Evolutionary conservation across 2,113 vertebrate genomes (phyloP), one percentile per base, ranked within the genome.

Genomic region (Chelonoidis abingdonii): DNA sequence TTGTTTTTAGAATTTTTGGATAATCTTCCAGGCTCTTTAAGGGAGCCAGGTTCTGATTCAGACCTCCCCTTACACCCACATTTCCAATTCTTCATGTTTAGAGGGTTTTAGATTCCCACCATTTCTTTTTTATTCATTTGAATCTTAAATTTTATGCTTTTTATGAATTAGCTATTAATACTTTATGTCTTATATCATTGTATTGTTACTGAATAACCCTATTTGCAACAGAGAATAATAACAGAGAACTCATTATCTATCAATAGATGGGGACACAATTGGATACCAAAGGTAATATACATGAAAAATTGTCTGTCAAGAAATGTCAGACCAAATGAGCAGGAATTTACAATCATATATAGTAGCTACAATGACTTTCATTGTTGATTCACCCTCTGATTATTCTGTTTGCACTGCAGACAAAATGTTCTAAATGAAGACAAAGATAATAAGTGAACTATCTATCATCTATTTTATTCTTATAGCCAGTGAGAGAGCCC

Each of bases 181-280:
- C 93, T 97, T 96, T 94, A 96, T 96, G 93, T 93, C 89, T 96
- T 92, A 82, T 94, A 94, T 93, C 93, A 95, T 76, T 19, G 12
- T 86, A 90, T 87, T 91, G 80, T 93, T 92, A 95, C 62, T 7
- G 31, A 94, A 93, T 94, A 97, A 84, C 85, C 47, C 49, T 80
- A 84, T 54, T 79, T 91, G 86, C 72, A 81, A 47, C 50, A 88
- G 31, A 79, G 24, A 76, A 97, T 87, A 90, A 87, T 93, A 97
- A 91, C 31, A 87, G 84, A 88, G 95, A 93, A 88, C 44, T 52
- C 89, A 86, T 87, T 49, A 85, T 81, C 86, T 92, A 69, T 89
- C 91, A 83, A 82, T 38, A 91, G 93, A 92, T 1, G 25, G 81
- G 76, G 52, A 38, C 87, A 89, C 47, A 89, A 93, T 90, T 31